Evolutionary conservation across 2,888 invertebrate genomes (phyloP).

Genomic region (Aricia artaxerxes): DNA sequence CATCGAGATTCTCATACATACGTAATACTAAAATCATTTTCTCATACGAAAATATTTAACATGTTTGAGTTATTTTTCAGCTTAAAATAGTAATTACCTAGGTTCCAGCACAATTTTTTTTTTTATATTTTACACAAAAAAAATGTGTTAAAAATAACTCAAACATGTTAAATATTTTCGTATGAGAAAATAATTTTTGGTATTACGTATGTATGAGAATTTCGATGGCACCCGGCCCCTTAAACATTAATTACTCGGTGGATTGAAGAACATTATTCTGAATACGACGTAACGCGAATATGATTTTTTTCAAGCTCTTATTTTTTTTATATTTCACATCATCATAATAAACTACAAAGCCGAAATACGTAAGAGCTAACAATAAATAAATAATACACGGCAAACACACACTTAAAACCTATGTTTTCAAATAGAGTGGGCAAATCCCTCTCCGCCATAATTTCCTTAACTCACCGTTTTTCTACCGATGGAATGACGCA

Average conservation of each 20-base stretch:
- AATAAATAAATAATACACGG: slow-evolving; percentile 72
- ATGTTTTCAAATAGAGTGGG: slow-evolving; percentile 67
- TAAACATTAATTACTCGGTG: background rate
- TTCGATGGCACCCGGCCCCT: background rate
- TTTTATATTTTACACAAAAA: too few species aligned
- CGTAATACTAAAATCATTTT: too few species aligned
- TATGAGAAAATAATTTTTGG: too few species aligned
- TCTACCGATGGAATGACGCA: slow-evolving; percentile 77
- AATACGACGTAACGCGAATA: slow-evolving; percentile 25
- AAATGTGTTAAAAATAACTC: too few species aligned
- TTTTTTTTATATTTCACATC: slow-evolving; percentile 28
- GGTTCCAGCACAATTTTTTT: too few species aligned
- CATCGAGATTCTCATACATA: too few species aligned
- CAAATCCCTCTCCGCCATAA: slow-evolving; percentile 81
- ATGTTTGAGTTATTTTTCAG: too few species aligned
- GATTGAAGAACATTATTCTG: slow-evolving; percentile 29
- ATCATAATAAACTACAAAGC: slow-evolving; percentile 39
- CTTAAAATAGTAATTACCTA: too few species aligned
- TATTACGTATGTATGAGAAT: too few species aligned
- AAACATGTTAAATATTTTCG: too few species aligned
- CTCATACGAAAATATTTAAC: too few species aligned
- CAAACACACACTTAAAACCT: slow-evolving; percentile 72
- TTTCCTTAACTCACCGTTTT: slow-evolving; percentile 78
- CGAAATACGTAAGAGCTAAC: slow-evolving; percentile 51
- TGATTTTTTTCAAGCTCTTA: slow-evolving; percentile 25